These are phyloP conservation scores for Dermolepida albohirtum DNA, from an alignment of 2,888 invertebrate species.

Conservation along the genomic window DNA sequence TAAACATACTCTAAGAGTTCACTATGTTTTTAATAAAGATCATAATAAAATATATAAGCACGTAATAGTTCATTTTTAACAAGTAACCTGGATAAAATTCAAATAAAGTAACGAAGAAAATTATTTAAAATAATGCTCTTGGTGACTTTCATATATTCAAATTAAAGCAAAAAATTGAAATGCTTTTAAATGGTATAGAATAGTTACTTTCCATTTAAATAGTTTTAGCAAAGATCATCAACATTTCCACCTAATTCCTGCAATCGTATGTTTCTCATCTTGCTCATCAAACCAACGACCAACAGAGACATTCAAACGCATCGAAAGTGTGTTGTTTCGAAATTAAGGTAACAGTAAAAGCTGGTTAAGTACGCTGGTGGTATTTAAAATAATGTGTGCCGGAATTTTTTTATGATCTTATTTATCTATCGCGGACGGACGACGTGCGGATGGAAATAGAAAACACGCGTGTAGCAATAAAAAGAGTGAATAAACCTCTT, in stretches of 20 bases:
- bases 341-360: conserved; percentile 41
- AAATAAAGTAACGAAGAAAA: too few relatives aligned
- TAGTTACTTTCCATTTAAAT: conserved; percentile 16
- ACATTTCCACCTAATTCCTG: conserved; percentile 30
- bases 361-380: conserved; percentile 40
- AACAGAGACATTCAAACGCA: conserved; percentile 36
- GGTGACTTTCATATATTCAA: too few relatives aligned
- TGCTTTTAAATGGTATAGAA: conserved; percentile 14
- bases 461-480: conserved; percentile 37
- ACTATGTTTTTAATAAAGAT: too few relatives aligned
- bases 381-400: conserved; percentile 38
- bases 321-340: conserved; percentile 40
- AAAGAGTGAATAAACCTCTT: conserved; percentile 39
- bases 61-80: too few relatives aligned
- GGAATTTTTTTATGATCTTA: conserved; percentile 39
- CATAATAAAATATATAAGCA: too few relatives aligned
- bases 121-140: too few relatives aligned
- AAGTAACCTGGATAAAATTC: too few relatives aligned
- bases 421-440: conserved; percentile 38
- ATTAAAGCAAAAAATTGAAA: conserved; percentile 4
- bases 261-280: conserved; percentile 24
- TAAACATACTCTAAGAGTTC: too few relatives aligned
- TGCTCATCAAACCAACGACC: conserved; percentile 31
- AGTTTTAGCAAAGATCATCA: conserved; percentile 31
- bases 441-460: conserved; percentile 38